These are phyloP conservation scores for Anthophora plumipes DNA, from an alignment of 2,888 invertebrate species.

Conservation along the genomic window DNA sequence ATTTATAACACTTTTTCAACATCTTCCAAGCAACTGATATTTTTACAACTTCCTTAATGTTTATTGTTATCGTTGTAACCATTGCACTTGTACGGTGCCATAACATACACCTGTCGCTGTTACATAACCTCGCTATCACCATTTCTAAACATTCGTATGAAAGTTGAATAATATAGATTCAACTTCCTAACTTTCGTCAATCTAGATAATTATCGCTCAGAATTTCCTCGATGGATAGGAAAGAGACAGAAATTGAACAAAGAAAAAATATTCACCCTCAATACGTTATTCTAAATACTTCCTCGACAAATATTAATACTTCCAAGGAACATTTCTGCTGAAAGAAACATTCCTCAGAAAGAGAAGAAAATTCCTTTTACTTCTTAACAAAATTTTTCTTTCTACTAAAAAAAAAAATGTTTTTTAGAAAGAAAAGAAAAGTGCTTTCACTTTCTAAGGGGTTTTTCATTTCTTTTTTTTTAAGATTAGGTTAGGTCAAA, in stretches of 20 bases:
- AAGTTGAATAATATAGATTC: no score
- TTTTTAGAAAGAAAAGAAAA: no score
- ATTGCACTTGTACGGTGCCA: not conserved
- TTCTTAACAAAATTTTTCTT: not conserved
- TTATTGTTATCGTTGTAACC: not conserved
- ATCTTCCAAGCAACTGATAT: not conserved
- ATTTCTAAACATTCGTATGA: not conserved
- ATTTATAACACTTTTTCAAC: conserved; percentile 16
- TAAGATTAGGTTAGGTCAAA: no score
- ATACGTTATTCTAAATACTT: no score
- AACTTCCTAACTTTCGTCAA: not conserved
- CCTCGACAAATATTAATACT: no score
- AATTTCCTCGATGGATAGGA: not conserved
- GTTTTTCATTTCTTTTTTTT: no score
- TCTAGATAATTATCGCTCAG: not conserved
- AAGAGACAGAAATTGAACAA: not conserved
- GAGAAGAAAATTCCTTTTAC: no score
- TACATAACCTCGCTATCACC: not conserved
- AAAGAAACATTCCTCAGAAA: no score
- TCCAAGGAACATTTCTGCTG: no score
- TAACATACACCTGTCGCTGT: not conserved
- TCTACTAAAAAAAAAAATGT: no score
- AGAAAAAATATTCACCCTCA: no score
- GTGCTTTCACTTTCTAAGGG: not conserved
- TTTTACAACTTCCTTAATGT: not conserved